phyloP scores from a whole-genome alignment of 2,113 vertebrate genomes.

The Pseudonaja textilis region DNA sequence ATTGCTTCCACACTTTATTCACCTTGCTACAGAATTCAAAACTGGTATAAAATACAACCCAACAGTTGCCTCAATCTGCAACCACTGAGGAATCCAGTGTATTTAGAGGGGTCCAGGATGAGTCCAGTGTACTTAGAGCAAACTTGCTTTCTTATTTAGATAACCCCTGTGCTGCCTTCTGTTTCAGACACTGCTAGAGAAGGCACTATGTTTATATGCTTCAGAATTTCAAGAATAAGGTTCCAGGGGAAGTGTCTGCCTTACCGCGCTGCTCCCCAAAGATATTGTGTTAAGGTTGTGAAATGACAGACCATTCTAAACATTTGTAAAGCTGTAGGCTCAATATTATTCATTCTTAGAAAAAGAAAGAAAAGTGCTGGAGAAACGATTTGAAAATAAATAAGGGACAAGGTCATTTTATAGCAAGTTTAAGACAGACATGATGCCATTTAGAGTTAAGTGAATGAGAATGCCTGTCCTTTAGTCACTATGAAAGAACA shows the following conservation, averaged over 20 bases:
- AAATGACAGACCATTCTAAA: slow-evolving; percentile 56
- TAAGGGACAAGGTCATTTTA: slow-evolving; percentile 38
- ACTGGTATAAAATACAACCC: not conserved
- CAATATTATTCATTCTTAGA: slow-evolving; percentile 18
- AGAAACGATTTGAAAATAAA: slow-evolving; percentile 31
- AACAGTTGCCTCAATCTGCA: not conserved
- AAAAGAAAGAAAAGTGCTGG: slow-evolving; percentile 31
- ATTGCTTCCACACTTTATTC: slow-evolving; percentile 12
- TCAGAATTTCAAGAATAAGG: not conserved
- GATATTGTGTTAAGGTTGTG: slow-evolving; percentile 29
- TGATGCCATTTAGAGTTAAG: not conserved
- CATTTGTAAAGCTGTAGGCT: slow-evolving; percentile 28
- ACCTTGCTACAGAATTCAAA: slow-evolving; percentile 17
- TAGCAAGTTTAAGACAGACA: not conserved
- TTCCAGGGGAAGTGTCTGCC: not conserved
- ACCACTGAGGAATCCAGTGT: slow-evolving; percentile 23
- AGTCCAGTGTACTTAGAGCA: not conserved
- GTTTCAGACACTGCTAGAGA: not conserved
- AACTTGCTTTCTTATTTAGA: not conserved
- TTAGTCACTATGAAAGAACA: slow-evolving; percentile 39
- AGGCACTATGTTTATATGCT: not conserved
- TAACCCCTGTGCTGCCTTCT: not conserved
- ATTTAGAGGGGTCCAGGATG: not conserved
- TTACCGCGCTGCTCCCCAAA: slow-evolving; percentile 4
- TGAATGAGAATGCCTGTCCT: slow-evolving; percentile 34